Conservation (phyloP, 2,797 vertebrate species). For the Gadopsis bispinosus region DNA sequence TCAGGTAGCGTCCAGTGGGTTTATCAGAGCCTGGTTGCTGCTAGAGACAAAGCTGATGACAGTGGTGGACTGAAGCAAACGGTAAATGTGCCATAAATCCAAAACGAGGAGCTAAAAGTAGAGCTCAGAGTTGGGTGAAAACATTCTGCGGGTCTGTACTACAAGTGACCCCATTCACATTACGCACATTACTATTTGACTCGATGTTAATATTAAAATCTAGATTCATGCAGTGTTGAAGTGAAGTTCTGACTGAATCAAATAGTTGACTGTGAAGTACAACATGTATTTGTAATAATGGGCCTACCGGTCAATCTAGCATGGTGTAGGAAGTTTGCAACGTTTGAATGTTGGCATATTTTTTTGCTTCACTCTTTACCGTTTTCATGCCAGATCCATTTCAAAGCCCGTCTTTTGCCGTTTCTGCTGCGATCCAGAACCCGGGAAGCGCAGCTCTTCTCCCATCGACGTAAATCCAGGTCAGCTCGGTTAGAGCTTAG, state of each 20-base stretch:
- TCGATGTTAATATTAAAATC: background rate
- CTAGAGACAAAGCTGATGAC: background rate
- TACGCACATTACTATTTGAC: background rate
- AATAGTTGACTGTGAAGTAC: background rate
- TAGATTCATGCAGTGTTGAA: background rate
- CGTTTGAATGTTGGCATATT: too few relatives aligned
- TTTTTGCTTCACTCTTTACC: background rate
- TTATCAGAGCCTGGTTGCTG: background rate
- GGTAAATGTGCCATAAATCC: background rate
- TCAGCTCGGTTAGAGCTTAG: constrained; percentile 59
- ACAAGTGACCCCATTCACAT: background rate
- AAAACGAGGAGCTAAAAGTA: background rate
- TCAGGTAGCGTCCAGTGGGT: background rate
- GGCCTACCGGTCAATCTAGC: background rate
- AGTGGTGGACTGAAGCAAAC: background rate
- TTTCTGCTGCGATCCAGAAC: constrained; percentile 19
- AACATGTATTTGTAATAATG: background rate
- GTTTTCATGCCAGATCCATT: background rate
- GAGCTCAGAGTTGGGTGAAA: background rate
- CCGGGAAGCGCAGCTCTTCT: constrained; percentile 33
- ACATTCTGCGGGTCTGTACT: background rate
- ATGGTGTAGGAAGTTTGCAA: too few relatives aligned
- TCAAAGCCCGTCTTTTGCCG: constrained; percentile 11
- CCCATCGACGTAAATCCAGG: constrained; percentile 55
- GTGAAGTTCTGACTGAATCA: background rate